These are phyloP conservation scores for Apodemia hepburni DNA, from an alignment of 2,888 invertebrate genomes.

Conservation along the genomic window DNA sequence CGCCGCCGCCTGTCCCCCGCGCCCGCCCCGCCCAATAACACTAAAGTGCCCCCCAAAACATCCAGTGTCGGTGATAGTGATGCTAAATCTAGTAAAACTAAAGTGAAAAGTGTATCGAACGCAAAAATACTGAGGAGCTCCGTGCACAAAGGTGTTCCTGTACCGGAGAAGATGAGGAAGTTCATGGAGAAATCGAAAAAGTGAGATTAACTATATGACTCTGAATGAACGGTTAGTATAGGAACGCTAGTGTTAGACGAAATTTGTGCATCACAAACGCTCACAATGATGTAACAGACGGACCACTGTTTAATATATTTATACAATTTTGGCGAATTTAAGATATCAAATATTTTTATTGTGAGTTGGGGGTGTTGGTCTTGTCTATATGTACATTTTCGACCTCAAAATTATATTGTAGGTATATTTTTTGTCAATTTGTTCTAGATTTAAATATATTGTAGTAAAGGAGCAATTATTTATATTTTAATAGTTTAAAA, in stretches of 20 bases:
- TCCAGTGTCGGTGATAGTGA: constrained; percentile 37
- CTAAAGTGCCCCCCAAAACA: constrained; percentile 37
- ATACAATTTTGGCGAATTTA: constrained; percentile 57
- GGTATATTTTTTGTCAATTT: constrained; percentile 67
- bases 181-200: constrained; percentile 48
- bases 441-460: constrained; percentile 53
- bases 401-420: constrained; percentile 47
- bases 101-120: constrained; percentile 25
- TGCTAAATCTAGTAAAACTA: constrained; percentile 30
- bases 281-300: constrained; percentile 62
- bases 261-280: constrained; percentile 54
- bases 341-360: constrained; percentile 50
- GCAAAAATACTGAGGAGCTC: constrained; percentile 40
- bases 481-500: constrained; percentile 39
- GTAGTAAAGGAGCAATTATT: constrained; percentile 40
- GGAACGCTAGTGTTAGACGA: constrained; percentile 52
- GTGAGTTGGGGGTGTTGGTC: constrained; percentile 51
- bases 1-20: constrained; percentile 58
- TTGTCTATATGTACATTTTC: constrained; percentile 61
- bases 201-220: constrained; percentile 24
- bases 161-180: constrained; percentile 61
- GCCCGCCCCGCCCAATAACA: constrained; percentile 27
- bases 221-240: constrained; percentile 39
- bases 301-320: constrained; percentile 73
- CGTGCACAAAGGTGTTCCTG: constrained; percentile 58